phyloP scores from a whole-genome alignment of 2,888 invertebrate genomes.

The Sepioteuthis lessoniana region DNA sequence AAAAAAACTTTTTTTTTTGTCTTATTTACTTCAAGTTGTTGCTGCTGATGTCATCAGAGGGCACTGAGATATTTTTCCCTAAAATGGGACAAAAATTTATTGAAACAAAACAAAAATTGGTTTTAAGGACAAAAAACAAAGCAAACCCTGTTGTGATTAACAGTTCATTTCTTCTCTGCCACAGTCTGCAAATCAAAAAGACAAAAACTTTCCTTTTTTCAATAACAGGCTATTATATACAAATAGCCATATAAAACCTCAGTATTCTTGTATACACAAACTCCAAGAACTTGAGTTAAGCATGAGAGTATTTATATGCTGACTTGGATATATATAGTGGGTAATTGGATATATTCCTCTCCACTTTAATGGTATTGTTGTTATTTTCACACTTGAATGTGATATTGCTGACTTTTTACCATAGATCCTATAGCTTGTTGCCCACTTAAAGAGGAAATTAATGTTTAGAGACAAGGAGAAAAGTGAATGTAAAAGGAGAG shows the following conservation, averaged over 20 bases:
- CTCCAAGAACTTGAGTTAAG: not conserved
- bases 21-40: not conserved
- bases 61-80: not conserved
- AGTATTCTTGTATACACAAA: not conserved
- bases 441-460: not conserved
- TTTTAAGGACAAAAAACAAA: not conserved
- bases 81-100: not conserved
- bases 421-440: not conserved
- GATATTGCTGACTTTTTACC: slow-evolving; percentile 9
- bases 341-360: not conserved
- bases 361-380: not conserved
- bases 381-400: not conserved
- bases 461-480: not conserved
- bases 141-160: not conserved
- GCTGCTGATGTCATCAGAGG: not conserved
- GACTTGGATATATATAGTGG: not conserved
- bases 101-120: not conserved
- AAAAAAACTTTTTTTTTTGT: not conserved
- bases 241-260: not conserved
- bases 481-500: not conserved
- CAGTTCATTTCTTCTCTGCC: not conserved
- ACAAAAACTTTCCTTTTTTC: not conserved
- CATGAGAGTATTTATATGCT: not conserved
- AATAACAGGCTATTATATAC: not conserved
- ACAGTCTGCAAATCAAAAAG: slow-evolving; percentile 18